Conservation (phyloP, 2,113 vertebrate genomes). For the Dendrocopos noguchii region DNA sequence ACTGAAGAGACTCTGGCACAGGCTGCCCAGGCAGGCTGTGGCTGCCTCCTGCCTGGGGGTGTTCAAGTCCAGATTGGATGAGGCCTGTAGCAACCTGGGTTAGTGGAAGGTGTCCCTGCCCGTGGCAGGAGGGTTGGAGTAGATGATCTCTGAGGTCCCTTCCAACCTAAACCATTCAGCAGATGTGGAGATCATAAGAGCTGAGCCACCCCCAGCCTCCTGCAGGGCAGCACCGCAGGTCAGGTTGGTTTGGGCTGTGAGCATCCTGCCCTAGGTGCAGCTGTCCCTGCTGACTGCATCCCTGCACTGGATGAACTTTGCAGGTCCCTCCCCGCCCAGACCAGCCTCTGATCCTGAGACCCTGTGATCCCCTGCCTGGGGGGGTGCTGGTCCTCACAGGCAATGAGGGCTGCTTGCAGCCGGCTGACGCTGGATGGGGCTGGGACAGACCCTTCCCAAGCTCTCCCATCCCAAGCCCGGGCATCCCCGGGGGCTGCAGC, state of each 20-base stretch:
- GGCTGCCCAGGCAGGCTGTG: too few species aligned
- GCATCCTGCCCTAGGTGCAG: neutral
- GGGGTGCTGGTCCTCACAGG: neutral
- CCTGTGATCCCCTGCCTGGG: neutral
- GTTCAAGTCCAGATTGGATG: too few species aligned
- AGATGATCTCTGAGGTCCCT: too few species aligned
- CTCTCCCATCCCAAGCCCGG: neutral
- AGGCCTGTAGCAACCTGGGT: too few species aligned
- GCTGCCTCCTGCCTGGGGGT: too few species aligned
- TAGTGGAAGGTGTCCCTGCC: too few species aligned
- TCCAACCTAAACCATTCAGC: too few species aligned
- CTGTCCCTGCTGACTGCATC: neutral
- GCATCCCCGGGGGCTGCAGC: neutral
- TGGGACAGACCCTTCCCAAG: neutral
- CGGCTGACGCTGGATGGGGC: neutral
- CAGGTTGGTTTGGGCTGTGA: neutral
- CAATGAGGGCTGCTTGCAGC: neutral
- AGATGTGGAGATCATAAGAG: neutral
- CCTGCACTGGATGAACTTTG: neutral
- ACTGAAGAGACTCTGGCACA: too few species aligned
- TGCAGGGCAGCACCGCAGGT: neutral
- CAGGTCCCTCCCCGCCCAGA: neutral
- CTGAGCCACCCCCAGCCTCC: too few species aligned
- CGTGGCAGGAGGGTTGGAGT: too few species aligned
- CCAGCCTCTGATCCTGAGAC: neutral